A percentile compares a stretch with the other conserved stretches of the same genome.
These are phyloP conservation scores for Sesamia inferens DNA, from an alignment of 2,888 invertebrate genomes.

Conservation along the genomic window DNA sequence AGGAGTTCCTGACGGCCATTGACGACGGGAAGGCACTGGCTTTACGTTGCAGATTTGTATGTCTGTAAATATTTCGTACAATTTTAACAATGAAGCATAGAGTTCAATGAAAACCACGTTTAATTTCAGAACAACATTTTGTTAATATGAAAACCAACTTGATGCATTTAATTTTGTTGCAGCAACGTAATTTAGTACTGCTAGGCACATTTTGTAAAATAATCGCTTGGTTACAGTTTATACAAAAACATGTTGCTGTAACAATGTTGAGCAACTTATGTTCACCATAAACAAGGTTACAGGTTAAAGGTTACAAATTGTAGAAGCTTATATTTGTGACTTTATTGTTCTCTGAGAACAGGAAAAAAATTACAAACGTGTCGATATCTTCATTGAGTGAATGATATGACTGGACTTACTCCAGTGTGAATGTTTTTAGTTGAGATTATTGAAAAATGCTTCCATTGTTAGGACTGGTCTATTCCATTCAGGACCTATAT, in stretches of 20 bases:
- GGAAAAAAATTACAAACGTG: background rate
- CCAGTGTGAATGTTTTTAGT: too few species aligned
- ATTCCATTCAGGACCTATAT: too few species aligned
- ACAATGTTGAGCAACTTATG: background rate
- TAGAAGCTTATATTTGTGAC: too few species aligned
- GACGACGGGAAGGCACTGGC: constrained; percentile 94
- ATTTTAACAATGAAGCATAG: background rate
- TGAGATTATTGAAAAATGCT: too few species aligned
- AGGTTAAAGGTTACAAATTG: too few species aligned
- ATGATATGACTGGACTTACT: background rate
- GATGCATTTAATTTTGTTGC: background rate
- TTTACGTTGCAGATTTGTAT: constrained; percentile 98
- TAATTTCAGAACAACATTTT: too few species aligned
- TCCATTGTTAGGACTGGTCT: too few species aligned
- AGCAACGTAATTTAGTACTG: background rate
- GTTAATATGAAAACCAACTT: background rate
- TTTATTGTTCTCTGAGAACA: background rate
- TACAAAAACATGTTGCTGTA: background rate
- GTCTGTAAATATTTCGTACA: constrained; percentile 82
- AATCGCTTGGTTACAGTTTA: background rate
- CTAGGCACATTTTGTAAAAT: background rate
- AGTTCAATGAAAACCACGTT: background rate
- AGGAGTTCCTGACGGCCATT: constrained; percentile 92
- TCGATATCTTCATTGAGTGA: background rate
- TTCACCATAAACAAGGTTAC: background rate